A percentile compares a stretch with the other conserved stretches of the same genome.
These are phyloP conservation scores for Heliothis subflexa DNA, from an alignment of 1,140 invertebrate genomes.

Conservation along the genomic window DNA sequence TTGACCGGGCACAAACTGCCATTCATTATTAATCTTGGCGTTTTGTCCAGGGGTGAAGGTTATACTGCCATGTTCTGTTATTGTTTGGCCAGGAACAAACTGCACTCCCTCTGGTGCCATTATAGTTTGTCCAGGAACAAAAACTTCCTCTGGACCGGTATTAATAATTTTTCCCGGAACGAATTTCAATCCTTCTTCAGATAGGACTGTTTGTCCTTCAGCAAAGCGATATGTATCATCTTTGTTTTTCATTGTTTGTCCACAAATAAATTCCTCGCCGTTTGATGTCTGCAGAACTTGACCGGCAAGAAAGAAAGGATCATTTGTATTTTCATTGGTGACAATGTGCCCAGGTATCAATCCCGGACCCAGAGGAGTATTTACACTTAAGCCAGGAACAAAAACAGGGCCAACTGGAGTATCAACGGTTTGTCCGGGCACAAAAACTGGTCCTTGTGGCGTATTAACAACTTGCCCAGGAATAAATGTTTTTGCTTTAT, in stretches of 20 bases:
- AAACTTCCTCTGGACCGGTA: constrained; percentile 83
- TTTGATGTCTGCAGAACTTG: constrained; percentile 88
- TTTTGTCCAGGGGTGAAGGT: constrained; percentile 90
- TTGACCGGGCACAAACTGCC: constrained; percentile 89
- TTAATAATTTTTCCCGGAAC: constrained; percentile 88
- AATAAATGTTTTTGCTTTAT: constrained; percentile 89
- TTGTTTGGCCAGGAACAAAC: constrained; percentile 89
- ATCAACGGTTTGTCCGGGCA: constrained; percentile 91
- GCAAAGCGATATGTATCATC: constrained; percentile 88
- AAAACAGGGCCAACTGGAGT: constrained; percentile 89
- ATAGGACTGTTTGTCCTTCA: constrained; percentile 89
- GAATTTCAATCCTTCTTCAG: constrained; percentile 89
- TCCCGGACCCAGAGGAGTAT: constrained; percentile 88
- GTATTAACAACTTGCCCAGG: constrained; percentile 90
- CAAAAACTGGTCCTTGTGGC: constrained; percentile 89
- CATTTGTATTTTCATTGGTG: constrained; percentile 86
- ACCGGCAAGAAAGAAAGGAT: constrained; percentile 89
- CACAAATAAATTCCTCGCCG: constrained; percentile 89
- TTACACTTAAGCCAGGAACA: constrained; percentile 91
- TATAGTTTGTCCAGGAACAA: constrained; percentile 91
- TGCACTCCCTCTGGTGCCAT: constrained; percentile 86
- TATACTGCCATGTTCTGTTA: constrained; percentile 85
- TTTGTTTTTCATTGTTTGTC: constrained; percentile 88
- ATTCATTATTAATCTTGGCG: constrained; percentile 85
- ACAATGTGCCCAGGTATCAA: constrained; percentile 91